phyloP scores from a whole-genome alignment of 2,797 vertebrate genomes.

The Prunella strophiata region DNA sequence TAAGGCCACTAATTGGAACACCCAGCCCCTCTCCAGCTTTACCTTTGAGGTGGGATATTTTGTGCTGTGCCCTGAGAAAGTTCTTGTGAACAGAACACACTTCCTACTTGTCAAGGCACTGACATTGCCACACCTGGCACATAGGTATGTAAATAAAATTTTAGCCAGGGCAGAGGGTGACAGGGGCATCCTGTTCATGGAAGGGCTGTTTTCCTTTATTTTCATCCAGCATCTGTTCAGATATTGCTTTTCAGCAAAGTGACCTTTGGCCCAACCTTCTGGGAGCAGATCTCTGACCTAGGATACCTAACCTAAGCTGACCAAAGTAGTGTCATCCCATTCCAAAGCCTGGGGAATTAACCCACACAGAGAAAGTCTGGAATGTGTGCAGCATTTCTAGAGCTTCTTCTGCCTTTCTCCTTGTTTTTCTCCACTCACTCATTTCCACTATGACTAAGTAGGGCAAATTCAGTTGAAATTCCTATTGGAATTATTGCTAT shows the following conservation, averaged over 20 bases:
- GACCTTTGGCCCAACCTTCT: neutral
- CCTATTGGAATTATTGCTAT: neutral
- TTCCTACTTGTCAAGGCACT: neutral
- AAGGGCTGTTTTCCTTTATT: neutral
- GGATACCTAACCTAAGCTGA: neutral
- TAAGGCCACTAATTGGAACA: neutral
- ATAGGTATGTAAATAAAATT: neutral
- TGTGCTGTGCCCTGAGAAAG: neutral
- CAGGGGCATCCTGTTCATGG: neutral
- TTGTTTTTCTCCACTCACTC: neutral
- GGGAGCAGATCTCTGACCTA: neutral
- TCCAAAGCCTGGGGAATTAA: neutral
- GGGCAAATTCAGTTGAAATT: neutral
- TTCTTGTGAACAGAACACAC: neutral
- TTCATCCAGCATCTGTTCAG: neutral
- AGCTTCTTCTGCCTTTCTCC: neutral
- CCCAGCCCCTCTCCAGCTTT: neutral
- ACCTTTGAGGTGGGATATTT: neutral
- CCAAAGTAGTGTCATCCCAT: neutral
- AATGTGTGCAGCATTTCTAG: neutral
- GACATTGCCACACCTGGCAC: neutral
- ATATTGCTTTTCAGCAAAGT: neutral
- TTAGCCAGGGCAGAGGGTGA: neutral
- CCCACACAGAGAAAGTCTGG: neutral
- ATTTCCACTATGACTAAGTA: neutral